phyloP scores from a whole-genome alignment of 2,797 vertebrate genomes.

The Artibeus lituratus region DNA sequence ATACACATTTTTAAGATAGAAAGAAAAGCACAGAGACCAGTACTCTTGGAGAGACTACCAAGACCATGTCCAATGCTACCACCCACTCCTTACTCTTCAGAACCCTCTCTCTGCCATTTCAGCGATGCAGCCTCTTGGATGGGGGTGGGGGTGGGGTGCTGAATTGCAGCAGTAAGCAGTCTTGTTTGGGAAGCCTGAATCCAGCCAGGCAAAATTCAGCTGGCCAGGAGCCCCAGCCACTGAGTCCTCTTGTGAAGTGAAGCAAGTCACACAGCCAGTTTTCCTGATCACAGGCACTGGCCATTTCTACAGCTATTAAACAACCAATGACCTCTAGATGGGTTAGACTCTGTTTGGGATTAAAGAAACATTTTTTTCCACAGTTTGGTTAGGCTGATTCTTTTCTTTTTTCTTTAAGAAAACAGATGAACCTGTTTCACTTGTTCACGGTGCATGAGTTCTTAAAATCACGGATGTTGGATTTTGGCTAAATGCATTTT shows the following conservation, averaged over 20 bases:
- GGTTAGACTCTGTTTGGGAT: neutral
- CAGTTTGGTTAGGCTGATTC: neutral
- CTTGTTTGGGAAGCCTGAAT: neutral
- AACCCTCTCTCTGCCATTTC: neutral
- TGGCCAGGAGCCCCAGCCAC: neutral
- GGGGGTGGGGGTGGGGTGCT: too few relatives aligned
- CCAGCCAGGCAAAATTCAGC: neutral
- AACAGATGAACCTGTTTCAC: neutral
- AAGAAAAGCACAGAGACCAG: neutral
- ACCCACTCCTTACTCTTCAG: neutral
- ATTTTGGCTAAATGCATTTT: neutral
- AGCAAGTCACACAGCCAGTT: neutral
- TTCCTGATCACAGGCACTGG: neutral
- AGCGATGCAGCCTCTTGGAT: neutral
- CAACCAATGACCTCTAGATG: neutral
- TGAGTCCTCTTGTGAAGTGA: neutral
- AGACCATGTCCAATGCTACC: neutral
- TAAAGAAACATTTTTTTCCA: neutral
- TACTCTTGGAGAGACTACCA: neutral
- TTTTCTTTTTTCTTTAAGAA: neutral
- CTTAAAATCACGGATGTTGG: neutral
- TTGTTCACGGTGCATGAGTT: neutral
- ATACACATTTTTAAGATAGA: neutral
- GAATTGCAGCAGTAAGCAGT: neutral
- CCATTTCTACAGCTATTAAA: neutral